Percentiles rank a stretch among this genome's conserved stretches.
phyloP scores from a whole-genome alignment of 2,113 vertebrate species.

The Cinclus mexicanus region DNA sequence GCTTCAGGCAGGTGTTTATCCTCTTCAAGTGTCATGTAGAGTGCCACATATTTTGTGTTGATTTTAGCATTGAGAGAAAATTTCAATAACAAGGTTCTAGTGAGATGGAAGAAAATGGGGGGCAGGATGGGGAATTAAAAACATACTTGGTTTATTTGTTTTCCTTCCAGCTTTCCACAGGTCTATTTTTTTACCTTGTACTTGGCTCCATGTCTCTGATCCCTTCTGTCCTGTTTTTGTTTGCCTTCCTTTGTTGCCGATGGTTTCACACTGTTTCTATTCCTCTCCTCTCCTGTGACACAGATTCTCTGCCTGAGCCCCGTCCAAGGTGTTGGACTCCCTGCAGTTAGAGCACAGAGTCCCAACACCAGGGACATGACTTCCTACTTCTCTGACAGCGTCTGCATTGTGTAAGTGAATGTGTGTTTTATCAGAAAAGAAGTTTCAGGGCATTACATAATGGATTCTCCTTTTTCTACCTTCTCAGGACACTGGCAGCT shows the following conservation, averaged over 20 bases:
- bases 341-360: background rate
- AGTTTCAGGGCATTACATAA: background rate
- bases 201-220: slow-evolving; percentile 13
- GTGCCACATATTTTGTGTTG: background rate
- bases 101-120: background rate
- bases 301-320: slow-evolving; percentile 45
- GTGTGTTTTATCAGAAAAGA: background rate
- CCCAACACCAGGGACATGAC: background rate
- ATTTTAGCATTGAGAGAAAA: background rate
- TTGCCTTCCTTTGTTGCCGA: background rate
- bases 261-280: slow-evolving; percentile 24
- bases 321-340: slow-evolving; percentile 46
- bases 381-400: slow-evolving; percentile 26
- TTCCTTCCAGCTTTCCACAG: slow-evolving; percentile 18
- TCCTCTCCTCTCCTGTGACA: background rate
- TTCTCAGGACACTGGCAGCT: background rate
- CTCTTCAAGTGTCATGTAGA: background rate
- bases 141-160: background rate
- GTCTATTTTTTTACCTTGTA: background rate
- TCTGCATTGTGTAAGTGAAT: background rate
- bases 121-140: background rate
- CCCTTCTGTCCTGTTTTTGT: slow-evolving; percentile 55
- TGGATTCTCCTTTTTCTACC: background rate
- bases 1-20: background rate
- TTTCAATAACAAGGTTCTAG: background rate